phyloP scores from a whole-genome alignment of 1,140 invertebrate species.

The Caenorhabditis brenneri region DNA sequence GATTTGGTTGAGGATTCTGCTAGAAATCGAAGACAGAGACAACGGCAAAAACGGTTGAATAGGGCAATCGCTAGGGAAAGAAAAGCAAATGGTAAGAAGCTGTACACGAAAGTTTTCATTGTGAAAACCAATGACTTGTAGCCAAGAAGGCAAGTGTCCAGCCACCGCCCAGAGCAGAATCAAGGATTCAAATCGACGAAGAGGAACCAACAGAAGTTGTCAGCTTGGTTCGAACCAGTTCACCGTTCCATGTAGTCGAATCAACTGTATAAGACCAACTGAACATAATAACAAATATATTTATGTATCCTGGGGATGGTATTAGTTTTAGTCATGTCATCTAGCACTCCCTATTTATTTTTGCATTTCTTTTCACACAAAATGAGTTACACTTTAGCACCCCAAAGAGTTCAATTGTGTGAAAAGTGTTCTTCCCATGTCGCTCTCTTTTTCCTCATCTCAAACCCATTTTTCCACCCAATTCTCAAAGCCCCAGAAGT shows the following conservation, averaged over 20 bases:
- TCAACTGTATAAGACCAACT: neutral
- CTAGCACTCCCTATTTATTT: neutral
- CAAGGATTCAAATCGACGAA: neutral
- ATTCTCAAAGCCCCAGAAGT: neutral
- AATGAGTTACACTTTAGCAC: neutral
- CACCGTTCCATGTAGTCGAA: no score
- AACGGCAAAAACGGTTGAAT: neutral
- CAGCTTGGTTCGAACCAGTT: neutral
- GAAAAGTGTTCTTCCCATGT: conserved; percentile 35
- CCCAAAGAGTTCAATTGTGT: conserved; percentile 3
- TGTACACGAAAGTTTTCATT: neutral
- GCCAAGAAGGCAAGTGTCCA: no score
- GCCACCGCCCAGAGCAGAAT: neutral
- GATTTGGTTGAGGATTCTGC: neutral
- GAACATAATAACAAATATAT: no score
- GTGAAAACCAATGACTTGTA: no score
- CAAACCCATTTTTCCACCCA: conserved; percentile 1
- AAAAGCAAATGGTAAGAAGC: neutral
- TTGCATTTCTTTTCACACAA: neutral
- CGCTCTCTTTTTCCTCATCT: neutral
- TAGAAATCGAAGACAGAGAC: neutral
- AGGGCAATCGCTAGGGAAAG: neutral
- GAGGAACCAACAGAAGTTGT: neutral
- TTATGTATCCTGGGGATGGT: no score
- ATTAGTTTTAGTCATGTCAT: neutral